These are phyloP conservation scores for Bhutanitis thaidina DNA, from an alignment of 2,888 invertebrate species.

Conservation along the genomic window DNA sequence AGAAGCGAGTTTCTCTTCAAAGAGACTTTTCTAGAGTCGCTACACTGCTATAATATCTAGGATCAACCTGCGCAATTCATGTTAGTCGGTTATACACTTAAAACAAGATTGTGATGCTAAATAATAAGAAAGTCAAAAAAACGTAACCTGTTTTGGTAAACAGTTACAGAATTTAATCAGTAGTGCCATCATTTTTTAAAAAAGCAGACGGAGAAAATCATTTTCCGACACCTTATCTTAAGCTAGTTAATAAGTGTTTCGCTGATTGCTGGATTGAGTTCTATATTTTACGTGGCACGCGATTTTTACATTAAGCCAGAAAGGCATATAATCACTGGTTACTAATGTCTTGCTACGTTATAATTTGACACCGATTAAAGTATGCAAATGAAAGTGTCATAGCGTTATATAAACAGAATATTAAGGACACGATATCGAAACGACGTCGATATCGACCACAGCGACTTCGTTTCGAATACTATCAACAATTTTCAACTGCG, in stretches of 20 bases:
- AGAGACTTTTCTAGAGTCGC: too few relatives aligned
- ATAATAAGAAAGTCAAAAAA: too few relatives aligned
- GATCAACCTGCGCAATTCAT: too few relatives aligned
- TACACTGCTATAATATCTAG: too few relatives aligned
- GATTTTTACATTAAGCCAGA: conserved; percentile 17
- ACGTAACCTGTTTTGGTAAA: too few relatives aligned
- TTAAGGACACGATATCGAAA: neutral
- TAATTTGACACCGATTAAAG: conserved; percentile 11
- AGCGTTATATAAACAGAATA: neutral
- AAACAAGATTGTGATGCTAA: too few relatives aligned
- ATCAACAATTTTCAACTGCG: too few relatives aligned
- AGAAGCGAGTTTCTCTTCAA: too few relatives aligned
- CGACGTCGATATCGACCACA: too few relatives aligned
- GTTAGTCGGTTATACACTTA: too few relatives aligned
- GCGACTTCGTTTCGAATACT: too few relatives aligned
- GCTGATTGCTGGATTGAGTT: conserved; percentile 19
- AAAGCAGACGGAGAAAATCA: conserved; percentile 4
- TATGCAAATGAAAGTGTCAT: conserved; percentile 6
- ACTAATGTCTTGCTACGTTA: conserved; percentile 13
- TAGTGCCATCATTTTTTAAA: neutral
- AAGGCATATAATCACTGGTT: conserved; percentile 15
- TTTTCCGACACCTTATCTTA: conserved; percentile 11
- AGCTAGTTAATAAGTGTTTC: conserved; percentile 14
- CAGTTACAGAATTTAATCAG: too few relatives aligned
- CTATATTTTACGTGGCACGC: conserved; percentile 17